These are phyloP conservation scores for Clavelina lepadiformis DNA, from an alignment of 23 tunicate genomes.

Conservation along the genomic window DNA sequence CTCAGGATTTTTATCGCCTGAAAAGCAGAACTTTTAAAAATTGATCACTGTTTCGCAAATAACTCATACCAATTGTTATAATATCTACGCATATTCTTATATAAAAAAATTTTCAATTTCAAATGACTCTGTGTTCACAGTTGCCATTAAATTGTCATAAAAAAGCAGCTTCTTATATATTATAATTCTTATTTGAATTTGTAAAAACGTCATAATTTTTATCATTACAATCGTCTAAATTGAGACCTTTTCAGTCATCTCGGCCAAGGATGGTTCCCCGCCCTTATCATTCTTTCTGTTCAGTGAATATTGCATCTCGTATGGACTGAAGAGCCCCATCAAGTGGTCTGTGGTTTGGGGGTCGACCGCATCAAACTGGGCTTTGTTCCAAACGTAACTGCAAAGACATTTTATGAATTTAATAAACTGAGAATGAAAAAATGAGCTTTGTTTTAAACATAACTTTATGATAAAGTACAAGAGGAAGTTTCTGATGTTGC, in stretches of 20 bases:
- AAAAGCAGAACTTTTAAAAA: background rate
- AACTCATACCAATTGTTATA: background rate
- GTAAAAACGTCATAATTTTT: no score
- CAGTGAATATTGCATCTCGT: constrained; percentile 37
- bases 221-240: no score
- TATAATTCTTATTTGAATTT: no score
- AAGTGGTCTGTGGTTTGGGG: constrained; percentile 44
- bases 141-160: no score
- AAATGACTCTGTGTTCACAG: background rate
- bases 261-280: constrained; percentile 34
- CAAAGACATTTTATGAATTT: background rate
- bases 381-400: constrained; percentile 51
- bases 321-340: constrained; percentile 46
- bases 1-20: constrained; percentile 56
- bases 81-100: no score
- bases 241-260: constrained; percentile 52
- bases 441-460: background rate
- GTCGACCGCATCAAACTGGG: constrained; percentile 28
- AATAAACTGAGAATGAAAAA: background rate
- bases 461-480: no score
- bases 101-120: no score
- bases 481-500: no score
- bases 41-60: no score
- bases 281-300: constrained; percentile 1
- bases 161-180: no score